phyloP scores from a whole-genome alignment of 2,113 vertebrate species.

The Dipodomys ordii region DNA sequence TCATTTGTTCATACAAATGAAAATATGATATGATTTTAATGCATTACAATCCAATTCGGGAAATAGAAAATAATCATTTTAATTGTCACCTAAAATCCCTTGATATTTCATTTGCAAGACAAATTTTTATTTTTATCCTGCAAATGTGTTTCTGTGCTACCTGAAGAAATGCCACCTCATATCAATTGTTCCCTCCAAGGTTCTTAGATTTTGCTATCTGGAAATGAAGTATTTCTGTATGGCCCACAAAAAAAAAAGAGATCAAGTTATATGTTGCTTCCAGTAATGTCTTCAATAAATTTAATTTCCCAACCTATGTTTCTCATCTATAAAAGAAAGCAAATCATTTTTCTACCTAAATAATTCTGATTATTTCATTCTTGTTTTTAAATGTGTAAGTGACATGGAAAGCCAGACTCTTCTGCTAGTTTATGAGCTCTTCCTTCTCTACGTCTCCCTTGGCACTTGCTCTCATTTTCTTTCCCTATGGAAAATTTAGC shows the following conservation, averaged over 20 bases:
- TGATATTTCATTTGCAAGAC: constrained; percentile 35
- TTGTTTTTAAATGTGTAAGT: not conserved
- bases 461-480: not conserved
- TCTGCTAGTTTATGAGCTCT: not conserved
- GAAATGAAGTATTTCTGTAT: constrained; percentile 42
- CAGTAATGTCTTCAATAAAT: not conserved
- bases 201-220: not conserved
- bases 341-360: not conserved
- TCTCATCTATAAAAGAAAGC: constrained; percentile 27
- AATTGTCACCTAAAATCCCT: constrained; percentile 53
- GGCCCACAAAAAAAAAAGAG: not conserved
- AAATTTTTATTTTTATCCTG: constrained; percentile 27
- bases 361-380: not conserved
- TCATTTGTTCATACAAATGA: constrained; percentile 67
- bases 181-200: not conserved
- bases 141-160: not conserved
- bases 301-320: constrained; percentile 6
- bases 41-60: constrained; percentile 45
- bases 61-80: constrained; percentile 48
- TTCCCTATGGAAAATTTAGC: not conserved
- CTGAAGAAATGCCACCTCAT: not conserved
- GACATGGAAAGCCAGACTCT: not conserved
- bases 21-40: constrained; percentile 52
- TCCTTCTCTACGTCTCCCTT: not conserved
- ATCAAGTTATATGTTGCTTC: not conserved